Evolutionary conservation across 2,888 invertebrate genomes (phyloP).

Genomic region (Xanthia icteritia): DNA sequence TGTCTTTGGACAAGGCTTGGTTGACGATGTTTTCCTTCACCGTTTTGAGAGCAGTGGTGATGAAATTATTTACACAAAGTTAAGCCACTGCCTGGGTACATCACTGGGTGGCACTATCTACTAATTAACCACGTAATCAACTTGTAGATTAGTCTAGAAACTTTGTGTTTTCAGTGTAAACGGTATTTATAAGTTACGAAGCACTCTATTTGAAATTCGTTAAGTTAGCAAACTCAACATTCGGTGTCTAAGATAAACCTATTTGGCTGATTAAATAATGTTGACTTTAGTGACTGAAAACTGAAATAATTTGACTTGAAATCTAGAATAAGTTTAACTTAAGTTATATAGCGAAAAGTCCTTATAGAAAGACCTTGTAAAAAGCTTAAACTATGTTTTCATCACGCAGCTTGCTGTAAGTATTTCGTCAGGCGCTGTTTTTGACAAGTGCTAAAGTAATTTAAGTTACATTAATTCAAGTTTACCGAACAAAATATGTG

Average conservation of each 20-base stretch:
- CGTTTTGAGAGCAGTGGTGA: no score
- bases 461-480: neutral
- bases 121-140: neutral
- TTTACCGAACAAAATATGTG: neutral
- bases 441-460: neutral
- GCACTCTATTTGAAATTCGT: conserved; percentile 33
- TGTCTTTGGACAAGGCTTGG: no score
- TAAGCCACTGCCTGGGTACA: no score
- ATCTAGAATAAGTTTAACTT: neutral
- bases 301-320: conserved; percentile 5
- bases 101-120: no score
- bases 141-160: conserved; percentile 28
- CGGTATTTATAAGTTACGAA: neutral
- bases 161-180: conserved; percentile 21
- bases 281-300: conserved; percentile 3
- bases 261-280: conserved; percentile 27
- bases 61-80: no score
- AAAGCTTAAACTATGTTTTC: neutral
- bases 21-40: no score
- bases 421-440: neutral
- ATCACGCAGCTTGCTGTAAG: conserved; percentile 4
- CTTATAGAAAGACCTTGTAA: neutral
- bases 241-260: conserved; percentile 22
- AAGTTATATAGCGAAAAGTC: no score
- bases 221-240: conserved; percentile 14